Base-by-base conservation (phyloP, 2,113 vertebrate species). In the Solea senegalensis region DNA sequence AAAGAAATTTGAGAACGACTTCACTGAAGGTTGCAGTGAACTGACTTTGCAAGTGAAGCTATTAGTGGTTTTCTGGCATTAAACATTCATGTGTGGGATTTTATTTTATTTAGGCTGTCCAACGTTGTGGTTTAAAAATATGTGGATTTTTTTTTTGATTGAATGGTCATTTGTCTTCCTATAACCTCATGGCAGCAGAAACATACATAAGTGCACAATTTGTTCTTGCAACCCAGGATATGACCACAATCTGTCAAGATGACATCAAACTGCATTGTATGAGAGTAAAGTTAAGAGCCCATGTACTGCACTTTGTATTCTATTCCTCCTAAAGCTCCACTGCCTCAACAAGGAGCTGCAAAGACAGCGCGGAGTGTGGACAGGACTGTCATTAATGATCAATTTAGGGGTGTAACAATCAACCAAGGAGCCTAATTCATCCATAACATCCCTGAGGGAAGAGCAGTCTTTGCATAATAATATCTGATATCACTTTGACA, bases 91-190 rank as follows among this genome's bases (percentile, higher is more conserved):
- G 34, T 34, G 34, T 34, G 3, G 34, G 34, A 34, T 34, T 34
- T 34, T 4, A 3, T 4, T 34, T 34, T 34, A 3, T 34, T 6
- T 6, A 34, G 34, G 5, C 34, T 34, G 34, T 34, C 34, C 34
- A 34, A 34, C 34, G 5, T 4, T 34, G 5, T 34, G 3, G 3
- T 34, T 34, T 34, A 34, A 34, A 34, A 34, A 34, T 34, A 34
- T 34, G 34, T 34, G 34, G 34, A 34, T 4, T 34, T 86, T 56
- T 21, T 68, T 27, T 68, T 61, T 62, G 40, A 67, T 28, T 52
- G 48, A 45, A 63, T 11, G 73, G 57, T 65, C 62, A 43, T 87
- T 80, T 88, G 43, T 87, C 76, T 80, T 69, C 52, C 61, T 48
- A 16, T 45, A 66, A 55, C 39, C 51, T 59, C 43, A 21, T 40